Conservation (phyloP, 2,113 vertebrate genomes). For the Melanostigma gelatinosum region DNA sequence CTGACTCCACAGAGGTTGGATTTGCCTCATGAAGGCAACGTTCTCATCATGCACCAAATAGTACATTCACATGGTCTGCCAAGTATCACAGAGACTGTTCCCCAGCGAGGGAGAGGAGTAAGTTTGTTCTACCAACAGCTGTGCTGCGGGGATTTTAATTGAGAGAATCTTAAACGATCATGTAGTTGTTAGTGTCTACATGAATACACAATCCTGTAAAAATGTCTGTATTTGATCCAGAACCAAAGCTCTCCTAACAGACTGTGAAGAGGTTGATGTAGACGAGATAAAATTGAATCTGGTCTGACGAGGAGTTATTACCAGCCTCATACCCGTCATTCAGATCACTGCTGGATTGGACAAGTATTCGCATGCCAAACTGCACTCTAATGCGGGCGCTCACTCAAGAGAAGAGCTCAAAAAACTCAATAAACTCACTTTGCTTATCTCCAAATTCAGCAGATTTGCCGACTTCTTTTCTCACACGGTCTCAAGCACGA, state of each 20-base stretch:
- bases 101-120: conserved; percentile 35
- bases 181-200: neutral
- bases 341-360: conserved; percentile 29
- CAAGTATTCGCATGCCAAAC: conserved; percentile 16
- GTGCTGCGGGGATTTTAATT: conserved; percentile 20
- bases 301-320: conserved; percentile 28
- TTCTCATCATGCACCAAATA: conserved; percentile 61
- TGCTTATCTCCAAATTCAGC: neutral
- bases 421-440: conserved; percentile 6
- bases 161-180: conserved; percentile 20
- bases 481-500: neutral
- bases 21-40: conserved; percentile 60
- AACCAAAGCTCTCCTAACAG: neutral
- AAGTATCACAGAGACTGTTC: conserved; percentile 59
- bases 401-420: neutral
- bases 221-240: neutral
- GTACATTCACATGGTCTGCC: conserved; percentile 59
- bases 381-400: neutral
- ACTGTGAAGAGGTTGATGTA: neutral
- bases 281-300: conserved; percentile 45
- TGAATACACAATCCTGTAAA: neutral
- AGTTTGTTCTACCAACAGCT: conserved; percentile 28
- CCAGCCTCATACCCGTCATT: conserved; percentile 40
- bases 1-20: conserved; percentile 29
- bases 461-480: neutral